These are phyloP conservation scores for Mesorhabditis sp. DNA, from an alignment of 2,888 invertebrate genomes.

Conservation along the genomic window DNA sequence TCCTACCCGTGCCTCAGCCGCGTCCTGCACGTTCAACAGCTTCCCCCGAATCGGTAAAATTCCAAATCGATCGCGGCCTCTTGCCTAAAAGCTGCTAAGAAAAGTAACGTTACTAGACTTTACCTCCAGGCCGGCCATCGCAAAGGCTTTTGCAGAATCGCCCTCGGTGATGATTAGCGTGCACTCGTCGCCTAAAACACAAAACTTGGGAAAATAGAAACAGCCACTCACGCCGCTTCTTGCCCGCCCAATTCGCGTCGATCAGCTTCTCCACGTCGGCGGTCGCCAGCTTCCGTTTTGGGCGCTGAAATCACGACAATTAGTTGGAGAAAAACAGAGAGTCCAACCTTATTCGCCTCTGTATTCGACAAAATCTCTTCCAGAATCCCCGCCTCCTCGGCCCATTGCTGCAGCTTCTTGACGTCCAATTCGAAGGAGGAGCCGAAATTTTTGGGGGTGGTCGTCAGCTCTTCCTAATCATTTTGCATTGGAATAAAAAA, in stretches of 20 bases:
- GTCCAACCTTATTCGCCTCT: background rate
- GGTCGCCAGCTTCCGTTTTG: conserved; percentile 8
- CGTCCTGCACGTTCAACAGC: conserved; percentile 32
- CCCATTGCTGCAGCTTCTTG: conserved; percentile 5
- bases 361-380: background rate
- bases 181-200: conserved; percentile 64
- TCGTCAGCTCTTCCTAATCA: conserved; percentile 80
- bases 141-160: conserved; percentile 96
- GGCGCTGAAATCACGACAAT: background rate
- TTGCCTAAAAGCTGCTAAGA: conserved; percentile 11
- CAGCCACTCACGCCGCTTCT: background rate
- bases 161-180: conserved; percentile 93
- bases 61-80: conserved; percentile 34
- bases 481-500: background rate
- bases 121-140: conserved; percentile 82
- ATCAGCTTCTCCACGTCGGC: conserved; percentile 31
- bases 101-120: conserved; percentile 68
- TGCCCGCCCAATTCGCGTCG: conserved; percentile 37
- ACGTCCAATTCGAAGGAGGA: conserved; percentile 76
- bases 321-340: background rate
- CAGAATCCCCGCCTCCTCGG: background rate
- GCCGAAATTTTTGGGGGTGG: conserved; percentile 86
- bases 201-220: background rate
- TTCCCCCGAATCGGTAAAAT: conserved; percentile 43
- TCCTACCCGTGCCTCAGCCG: conserved; percentile 16